A percentile compares a stretch with the other conserved stretches of the same genome.
Conservation (phyloP, 2,888 invertebrate genomes). For the Mylabris sibirica region DNA sequence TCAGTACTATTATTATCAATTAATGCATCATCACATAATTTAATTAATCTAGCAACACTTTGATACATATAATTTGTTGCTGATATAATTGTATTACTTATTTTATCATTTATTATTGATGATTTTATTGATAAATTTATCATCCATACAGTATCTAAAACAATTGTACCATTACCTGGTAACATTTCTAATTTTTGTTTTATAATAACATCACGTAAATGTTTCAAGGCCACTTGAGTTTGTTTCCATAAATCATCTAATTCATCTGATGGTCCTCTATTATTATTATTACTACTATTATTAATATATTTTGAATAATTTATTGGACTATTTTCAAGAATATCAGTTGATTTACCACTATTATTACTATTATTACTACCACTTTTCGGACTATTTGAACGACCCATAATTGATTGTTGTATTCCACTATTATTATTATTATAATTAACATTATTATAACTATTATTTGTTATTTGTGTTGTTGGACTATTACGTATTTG, state of each 20-base stretch:
- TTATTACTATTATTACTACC: slow-evolving; percentile 34
- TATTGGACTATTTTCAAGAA: slow-evolving; percentile 6
- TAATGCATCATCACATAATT: slow-evolving; percentile 88
- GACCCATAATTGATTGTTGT: slow-evolving; percentile 36
- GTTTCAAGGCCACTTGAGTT: slow-evolving; percentile 80
- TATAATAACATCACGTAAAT: slow-evolving; percentile 91
- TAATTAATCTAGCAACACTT: slow-evolving; percentile 84
- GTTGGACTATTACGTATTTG: slow-evolving; percentile 82
- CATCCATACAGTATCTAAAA: slow-evolving; percentile 89
- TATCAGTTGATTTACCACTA: slow-evolving; percentile 50
- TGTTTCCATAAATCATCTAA: slow-evolving; percentile 58
- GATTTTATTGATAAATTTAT: slow-evolving; percentile 70
- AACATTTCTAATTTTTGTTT: slow-evolving; percentile 93
- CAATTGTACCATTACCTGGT: slow-evolving; percentile 92
- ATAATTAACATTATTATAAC: background rate
- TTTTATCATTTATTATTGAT: slow-evolving; percentile 52
- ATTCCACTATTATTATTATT: too few relatives aligned
- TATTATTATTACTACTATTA: slow-evolving; percentile 37
- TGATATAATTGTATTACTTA: slow-evolving; percentile 72
- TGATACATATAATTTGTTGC: slow-evolving; percentile 88
- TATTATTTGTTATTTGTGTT: background rate
- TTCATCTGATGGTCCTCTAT: slow-evolving; percentile 56
- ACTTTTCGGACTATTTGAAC: slow-evolving; percentile 61
- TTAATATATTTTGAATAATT: slow-evolving; percentile 23
- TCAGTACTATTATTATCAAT: slow-evolving; percentile 76